phyloP scores from a whole-genome alignment of 2,888 invertebrate species.

The Dexiosoma caninum region DNA sequence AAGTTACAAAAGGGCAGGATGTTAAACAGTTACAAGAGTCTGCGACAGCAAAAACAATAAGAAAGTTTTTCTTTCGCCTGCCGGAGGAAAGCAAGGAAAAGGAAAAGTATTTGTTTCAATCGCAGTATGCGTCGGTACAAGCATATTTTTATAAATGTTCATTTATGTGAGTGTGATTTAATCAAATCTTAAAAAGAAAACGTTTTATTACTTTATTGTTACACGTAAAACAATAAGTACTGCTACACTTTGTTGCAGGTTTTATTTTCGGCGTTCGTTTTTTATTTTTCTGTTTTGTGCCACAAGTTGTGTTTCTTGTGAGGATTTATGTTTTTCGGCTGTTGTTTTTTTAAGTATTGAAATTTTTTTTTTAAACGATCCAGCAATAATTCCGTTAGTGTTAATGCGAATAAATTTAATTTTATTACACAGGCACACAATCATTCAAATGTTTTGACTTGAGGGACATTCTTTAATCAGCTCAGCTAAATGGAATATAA shows the following conservation, averaged over 20 bases:
- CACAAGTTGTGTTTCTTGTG: constrained; percentile 12
- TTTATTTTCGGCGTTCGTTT: constrained; percentile 11
- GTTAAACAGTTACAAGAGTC: constrained; percentile 34
- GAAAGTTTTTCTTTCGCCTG: background rate
- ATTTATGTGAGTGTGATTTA: background rate
- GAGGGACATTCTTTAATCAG: background rate
- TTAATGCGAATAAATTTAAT: constrained; percentile 52
- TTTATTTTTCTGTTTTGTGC: background rate
- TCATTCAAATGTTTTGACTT: background rate
- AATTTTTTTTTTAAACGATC: no score
- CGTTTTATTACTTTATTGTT: constrained; percentile 55
- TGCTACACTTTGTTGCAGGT: background rate
- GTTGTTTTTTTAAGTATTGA: background rate
- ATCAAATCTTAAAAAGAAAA: constrained; percentile 44
- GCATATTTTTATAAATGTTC: background rate
- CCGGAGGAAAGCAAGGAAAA: background rate
- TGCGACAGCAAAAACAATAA: background rate
- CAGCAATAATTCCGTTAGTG: constrained; percentile 42
- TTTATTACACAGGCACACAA: constrained; percentile 42
- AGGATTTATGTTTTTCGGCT: constrained; percentile 4
- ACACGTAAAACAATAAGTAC: constrained; percentile 13
- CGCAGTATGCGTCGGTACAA: background rate
- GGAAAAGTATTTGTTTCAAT: constrained; percentile 9
- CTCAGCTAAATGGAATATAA: background rate
- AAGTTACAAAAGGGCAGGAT: constrained; percentile 46